Percentiles rank a stretch among this genome's conserved stretches.
phyloP scores from a whole-genome alignment of 2,113 vertebrate genomes.

The Bos taurus region DNA sequence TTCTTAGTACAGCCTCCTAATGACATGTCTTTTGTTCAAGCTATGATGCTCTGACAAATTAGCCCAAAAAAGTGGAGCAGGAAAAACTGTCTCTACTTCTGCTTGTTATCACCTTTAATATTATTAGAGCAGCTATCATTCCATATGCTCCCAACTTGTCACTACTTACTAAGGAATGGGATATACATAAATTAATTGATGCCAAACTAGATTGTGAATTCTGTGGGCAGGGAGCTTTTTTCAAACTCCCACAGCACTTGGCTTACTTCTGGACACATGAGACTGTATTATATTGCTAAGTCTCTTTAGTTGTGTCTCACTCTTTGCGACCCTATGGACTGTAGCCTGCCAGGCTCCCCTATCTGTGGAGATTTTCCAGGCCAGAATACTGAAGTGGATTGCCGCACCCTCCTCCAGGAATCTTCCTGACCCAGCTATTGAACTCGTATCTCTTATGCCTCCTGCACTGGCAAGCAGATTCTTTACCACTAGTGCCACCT shows the following conservation, averaged over 20 bases:
- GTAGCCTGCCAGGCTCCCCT: background rate
- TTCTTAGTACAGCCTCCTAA: slow-evolving; percentile 49
- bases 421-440: background rate
- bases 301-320: background rate
- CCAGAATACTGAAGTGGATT: background rate
- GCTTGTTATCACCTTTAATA: background rate
- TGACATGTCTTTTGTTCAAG: slow-evolving; percentile 18
- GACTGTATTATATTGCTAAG: background rate
- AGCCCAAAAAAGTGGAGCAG: slow-evolving; percentile 23
- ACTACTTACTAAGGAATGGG: background rate
- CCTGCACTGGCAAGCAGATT: background rate
- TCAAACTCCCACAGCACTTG: background rate
- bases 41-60: slow-evolving; percentile 35
- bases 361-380: background rate
- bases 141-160: background rate
- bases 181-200: background rate
- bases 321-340: background rate
- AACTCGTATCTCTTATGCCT: background rate
- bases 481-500: background rate
- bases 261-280: background rate
- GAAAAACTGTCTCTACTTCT: background rate
- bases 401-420: background rate
- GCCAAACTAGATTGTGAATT: background rate
- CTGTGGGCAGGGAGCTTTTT: background rate
- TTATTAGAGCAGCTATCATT: background rate